A percentile compares a stretch with the other conserved stretches of the same genome.
These are phyloP conservation scores for Luffia ferchaultella DNA, from an alignment of 2,888 invertebrate genomes.

Conservation along the genomic window DNA sequence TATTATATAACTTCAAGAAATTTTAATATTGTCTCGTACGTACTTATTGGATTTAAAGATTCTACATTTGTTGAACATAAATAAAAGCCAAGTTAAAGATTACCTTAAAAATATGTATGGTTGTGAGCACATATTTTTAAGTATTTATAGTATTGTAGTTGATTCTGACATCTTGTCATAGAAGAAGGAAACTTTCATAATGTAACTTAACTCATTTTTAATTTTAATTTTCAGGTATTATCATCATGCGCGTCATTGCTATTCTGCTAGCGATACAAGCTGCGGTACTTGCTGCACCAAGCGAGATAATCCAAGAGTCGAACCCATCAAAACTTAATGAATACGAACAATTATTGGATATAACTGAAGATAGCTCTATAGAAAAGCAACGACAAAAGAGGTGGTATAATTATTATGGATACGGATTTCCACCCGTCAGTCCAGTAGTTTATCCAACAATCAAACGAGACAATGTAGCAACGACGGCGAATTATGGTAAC, in stretches of 20 bases:
- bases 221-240: conserved; percentile 34
- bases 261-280: conserved; percentile 28
- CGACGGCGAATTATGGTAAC: conserved; percentile 14
- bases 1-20: no score
- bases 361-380: not conserved
- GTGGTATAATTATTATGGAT: conserved; percentile 29
- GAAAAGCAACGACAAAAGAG: conserved; percentile 29
- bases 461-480: conserved; percentile 12
- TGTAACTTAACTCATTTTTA: conserved; percentile 10
- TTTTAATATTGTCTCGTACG: no score
- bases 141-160: no score
- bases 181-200: no score
- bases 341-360: not conserved
- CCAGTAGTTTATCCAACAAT: conserved; percentile 14
- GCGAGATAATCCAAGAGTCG: conserved; percentile 18
- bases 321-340: not conserved
- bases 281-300: conserved; percentile 32
- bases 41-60: no score
- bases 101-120: no score
- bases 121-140: no score
- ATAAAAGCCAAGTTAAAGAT: no score
- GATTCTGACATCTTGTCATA: no score
- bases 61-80: no score
- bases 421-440: conserved; percentile 24
- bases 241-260: conserved; percentile 20